Base-by-base conservation (phyloP, 1,140 invertebrate species). In the Penaeus japonicus region DNA sequence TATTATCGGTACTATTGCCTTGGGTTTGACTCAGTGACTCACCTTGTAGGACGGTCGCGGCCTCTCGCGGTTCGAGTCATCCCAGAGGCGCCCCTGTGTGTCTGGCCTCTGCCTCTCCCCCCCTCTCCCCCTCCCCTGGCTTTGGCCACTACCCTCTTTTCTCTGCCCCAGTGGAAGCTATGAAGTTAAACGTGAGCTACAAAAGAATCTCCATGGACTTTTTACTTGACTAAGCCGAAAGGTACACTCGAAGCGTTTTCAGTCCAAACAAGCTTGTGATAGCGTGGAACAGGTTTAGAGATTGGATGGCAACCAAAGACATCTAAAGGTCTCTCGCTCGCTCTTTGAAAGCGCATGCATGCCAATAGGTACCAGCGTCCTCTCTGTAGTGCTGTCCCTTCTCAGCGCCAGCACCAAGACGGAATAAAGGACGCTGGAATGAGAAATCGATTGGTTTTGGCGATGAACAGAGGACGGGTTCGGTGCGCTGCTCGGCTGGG, bases 171-270 rank as follows among this genome's bases (percentile, higher is more conserved):
- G 77, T 54, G 47, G 77, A 79, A 84, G 83, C 83, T 84, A 84
- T 84, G 82, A 84, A 84, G 82, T 84, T 84, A 84, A 84, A 84
- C 32, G 82, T 62, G 82, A 84, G 73, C 62, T 65, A 84, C 82
- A 84, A 84, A 84, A 27, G 82, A 20, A n/a, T 84, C 83, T 84
- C 70, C 65, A 10, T 84, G 83, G 83, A 84, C 83, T 75, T 84
- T 84, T 84, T 84, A 84, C 83, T 84, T 75, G 83, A 84, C 83
- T 84, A 84, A 84, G 83, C 83, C 65, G 83, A 54, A 84, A 84
- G 83, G 83, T 84, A 84, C 83, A 84, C 83, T 84, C 83, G 83
- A 84, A 73, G 65, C 65, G 83, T 73, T 84, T 84, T 54, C 35
- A 84, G 83, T 73, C 65, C 83, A 84, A 84, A 84, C 83, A 84